Percentiles rank a stretch among this genome's conserved stretches.
Evolutionary conservation across 2,113 vertebrate species (phyloP).

Genomic region (Gambusia holbrooki): DNA sequence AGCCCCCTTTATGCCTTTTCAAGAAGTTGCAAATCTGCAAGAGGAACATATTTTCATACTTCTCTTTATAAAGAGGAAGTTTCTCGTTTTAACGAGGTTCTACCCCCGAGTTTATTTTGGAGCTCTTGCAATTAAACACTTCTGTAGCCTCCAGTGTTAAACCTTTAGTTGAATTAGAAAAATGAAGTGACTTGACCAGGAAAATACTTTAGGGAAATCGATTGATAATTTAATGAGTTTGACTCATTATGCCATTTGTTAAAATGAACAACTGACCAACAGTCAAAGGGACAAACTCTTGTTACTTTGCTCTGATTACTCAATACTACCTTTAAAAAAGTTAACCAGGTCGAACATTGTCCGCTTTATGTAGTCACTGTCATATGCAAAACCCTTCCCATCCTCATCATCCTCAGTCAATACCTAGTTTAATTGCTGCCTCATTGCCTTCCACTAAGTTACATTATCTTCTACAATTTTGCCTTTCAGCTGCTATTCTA

Average conservation of each 20-base stretch:
- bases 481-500: slow-evolving; percentile 45
- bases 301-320: neutral
- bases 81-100: too few species aligned
- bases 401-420: neutral
- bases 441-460: slow-evolving; percentile 40
- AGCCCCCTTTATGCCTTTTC: too few species aligned
- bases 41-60: too few species aligned
- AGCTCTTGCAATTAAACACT: too few species aligned
- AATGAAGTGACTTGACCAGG: too few species aligned
- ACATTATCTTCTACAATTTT: slow-evolving; percentile 27
- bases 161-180: too few species aligned
- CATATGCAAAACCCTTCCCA: slow-evolving; percentile 4
- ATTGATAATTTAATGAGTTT: neutral
- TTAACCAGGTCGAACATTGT: neutral
- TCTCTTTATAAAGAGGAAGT: too few species aligned
- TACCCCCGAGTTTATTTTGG: too few species aligned
- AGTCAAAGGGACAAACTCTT: neutral
- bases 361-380: slow-evolving; percentile 8
- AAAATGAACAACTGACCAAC: neutral
- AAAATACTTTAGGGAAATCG: neutral
- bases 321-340: neutral
- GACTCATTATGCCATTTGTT: neutral
- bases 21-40: too few species aligned
- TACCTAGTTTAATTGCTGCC: neutral
- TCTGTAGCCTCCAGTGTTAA: too few species aligned